A percentile compares a stretch with the other conserved stretches of the same genome.
Evolutionary conservation across 2,797 vertebrate species (phyloP).

Genomic region (Sebastes oblongus): DNA sequence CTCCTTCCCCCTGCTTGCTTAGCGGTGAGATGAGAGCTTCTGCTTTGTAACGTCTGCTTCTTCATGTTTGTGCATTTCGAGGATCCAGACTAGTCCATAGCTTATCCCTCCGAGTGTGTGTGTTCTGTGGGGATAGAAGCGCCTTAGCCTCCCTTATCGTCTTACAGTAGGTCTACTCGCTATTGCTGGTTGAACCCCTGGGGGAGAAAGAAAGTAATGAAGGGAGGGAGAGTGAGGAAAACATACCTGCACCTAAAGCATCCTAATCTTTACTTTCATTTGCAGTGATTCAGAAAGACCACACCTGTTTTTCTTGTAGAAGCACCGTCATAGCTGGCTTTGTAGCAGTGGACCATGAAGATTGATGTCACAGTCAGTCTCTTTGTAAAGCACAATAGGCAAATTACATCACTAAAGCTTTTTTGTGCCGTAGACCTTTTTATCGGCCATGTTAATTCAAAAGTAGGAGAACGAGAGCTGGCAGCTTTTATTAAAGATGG

Average conservation of each 20-base stretch:
- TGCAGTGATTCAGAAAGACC: constrained; percentile 15
- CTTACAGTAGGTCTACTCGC: constrained; percentile 48
- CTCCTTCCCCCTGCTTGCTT: constrained; percentile 49
- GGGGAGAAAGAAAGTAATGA: constrained; percentile 25
- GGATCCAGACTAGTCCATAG: constrained; percentile 68
- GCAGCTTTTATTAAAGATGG: constrained; percentile 19
- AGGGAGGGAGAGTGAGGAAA: constrained; percentile 7
- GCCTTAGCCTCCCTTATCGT: constrained; percentile 72
- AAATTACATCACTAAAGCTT: constrained; percentile 11
- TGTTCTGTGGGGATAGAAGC: constrained; percentile 71
- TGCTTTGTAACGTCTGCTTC: constrained; percentile 72
- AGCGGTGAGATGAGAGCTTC: constrained; percentile 65
- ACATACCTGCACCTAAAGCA: constrained; percentile 30
- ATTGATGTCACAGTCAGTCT: background rate
- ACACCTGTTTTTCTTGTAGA: constrained; percentile 19
- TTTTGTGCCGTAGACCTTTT: constrained; percentile 21
- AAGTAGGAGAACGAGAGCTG: constrained; percentile 3
- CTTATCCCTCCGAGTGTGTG: constrained; percentile 74
- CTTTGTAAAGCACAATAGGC: constrained; percentile 26
- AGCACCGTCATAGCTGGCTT: background rate
- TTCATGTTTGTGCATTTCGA: constrained; percentile 67
- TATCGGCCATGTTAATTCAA: constrained; percentile 39
- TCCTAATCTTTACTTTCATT: constrained; percentile 32
- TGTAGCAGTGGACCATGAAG: constrained; percentile 6
- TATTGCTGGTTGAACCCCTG: constrained; percentile 37